These are phyloP conservation scores for Apeltes quadracus DNA, from an alignment of 2,113 vertebrate genomes.

Conservation along the genomic window DNA sequence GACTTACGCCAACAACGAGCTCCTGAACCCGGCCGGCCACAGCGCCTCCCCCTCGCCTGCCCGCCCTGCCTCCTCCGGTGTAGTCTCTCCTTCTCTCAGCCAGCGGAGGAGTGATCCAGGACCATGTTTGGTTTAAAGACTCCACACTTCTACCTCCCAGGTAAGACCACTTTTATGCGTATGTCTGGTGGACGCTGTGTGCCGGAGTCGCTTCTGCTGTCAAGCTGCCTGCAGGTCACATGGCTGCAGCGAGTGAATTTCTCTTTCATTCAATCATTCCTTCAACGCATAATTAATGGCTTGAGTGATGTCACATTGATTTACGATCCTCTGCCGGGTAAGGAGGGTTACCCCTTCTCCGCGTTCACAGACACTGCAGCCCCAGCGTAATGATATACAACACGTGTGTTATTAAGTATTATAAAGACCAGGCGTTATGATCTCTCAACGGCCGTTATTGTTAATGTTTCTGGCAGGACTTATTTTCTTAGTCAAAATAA, in stretches of 20 bases:
- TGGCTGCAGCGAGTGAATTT: conserved; percentile 33
- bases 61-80: conserved; percentile 2
- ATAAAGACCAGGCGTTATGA: neutral
- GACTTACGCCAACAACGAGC: conserved; percentile 59
- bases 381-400: neutral
- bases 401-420: neutral
- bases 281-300: conserved; percentile 42
- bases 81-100: conserved; percentile 27
- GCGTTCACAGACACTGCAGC: neutral
- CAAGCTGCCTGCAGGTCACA: conserved; percentile 20
- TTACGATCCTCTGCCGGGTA: conserved; percentile 29
- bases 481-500: neutral
- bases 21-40: conserved; percentile 48
- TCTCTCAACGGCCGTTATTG: neutral
- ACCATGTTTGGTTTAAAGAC: conserved; percentile 94
- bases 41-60: conserved; percentile 28
- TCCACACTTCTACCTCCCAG: conserved; percentile 91
- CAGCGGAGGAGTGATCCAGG: conserved; percentile 78
- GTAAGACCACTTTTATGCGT: conserved; percentile 76
- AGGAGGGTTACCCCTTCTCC: conserved; percentile 11
- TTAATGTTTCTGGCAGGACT: neutral
- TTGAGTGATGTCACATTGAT: conserved; percentile 51
- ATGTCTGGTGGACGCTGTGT: neutral
- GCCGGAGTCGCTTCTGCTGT: conserved; percentile 18
- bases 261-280: conserved; percentile 35